These are phyloP conservation scores for Pterocles burchelli DNA, from an alignment of 2,113 vertebrate genomes.

Conservation along the genomic window DNA sequence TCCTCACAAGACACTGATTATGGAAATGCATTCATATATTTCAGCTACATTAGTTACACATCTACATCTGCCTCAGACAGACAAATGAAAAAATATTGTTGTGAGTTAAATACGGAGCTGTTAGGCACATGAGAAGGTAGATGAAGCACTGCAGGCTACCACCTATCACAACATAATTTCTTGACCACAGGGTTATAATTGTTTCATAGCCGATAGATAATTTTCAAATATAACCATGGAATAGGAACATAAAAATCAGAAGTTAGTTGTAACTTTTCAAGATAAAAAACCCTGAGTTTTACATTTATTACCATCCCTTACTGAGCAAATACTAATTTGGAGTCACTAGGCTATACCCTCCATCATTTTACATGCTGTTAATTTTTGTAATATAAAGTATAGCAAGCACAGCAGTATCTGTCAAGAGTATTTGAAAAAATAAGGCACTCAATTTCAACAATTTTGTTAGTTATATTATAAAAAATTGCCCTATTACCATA, in stretches of 20 bases:
- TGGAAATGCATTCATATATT: slow-evolving; percentile 42
- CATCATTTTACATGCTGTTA: background rate
- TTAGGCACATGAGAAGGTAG: background rate
- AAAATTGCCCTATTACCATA: background rate
- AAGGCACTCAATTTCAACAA: background rate
- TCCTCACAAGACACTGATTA: slow-evolving; percentile 34
- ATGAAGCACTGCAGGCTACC: background rate
- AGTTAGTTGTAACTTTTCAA: background rate
- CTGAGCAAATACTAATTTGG: background rate
- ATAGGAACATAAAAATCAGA: background rate
- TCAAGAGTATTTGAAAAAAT: background rate
- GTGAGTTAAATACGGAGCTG: background rate
- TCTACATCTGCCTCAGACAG: background rate
- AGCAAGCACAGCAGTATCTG: background rate
- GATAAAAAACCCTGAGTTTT: background rate
- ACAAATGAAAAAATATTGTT: background rate
- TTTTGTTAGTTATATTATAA: background rate
- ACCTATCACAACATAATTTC: background rate
- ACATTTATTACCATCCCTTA: background rate
- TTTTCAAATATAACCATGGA: background rate
- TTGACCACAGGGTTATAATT: background rate
- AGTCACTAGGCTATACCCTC: background rate
- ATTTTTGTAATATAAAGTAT: background rate
- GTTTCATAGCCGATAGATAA: background rate
- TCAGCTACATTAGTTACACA: slow-evolving; percentile 26